phyloP scores from a whole-genome alignment of 2,888 invertebrate genomes.

The Melanchra persicariae region DNA sequence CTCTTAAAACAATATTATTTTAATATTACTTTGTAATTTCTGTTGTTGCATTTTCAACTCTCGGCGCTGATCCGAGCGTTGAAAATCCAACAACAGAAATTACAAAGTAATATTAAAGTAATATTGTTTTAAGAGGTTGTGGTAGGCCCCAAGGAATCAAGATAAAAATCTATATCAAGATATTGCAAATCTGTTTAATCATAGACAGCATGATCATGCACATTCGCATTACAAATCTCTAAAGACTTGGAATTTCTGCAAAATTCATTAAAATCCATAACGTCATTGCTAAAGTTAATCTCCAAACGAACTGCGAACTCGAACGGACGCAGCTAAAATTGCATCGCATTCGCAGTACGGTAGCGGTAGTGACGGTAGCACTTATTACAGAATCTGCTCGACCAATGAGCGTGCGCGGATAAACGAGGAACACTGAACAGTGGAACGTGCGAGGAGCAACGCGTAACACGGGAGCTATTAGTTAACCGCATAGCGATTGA shows the following conservation, averaged over 20 bases:
- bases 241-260: too few relatives aligned
- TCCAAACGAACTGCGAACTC: slow-evolving; percentile 29
- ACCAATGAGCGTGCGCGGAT: slow-evolving; percentile 41
- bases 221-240: background rate
- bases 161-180: background rate
- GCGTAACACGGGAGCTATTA: slow-evolving; percentile 67
- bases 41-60: too few relatives aligned
- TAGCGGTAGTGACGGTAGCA: slow-evolving; percentile 31
- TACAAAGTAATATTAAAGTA: too few relatives aligned
- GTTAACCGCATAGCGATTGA: slow-evolving; percentile 50
- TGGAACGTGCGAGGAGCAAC: slow-evolving; percentile 40
- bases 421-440: slow-evolving; percentile 44
- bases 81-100: too few relatives aligned
- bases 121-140: too few relatives aligned
- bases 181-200: background rate
- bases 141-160: too few relatives aligned
- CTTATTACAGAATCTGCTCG: slow-evolving; percentile 40
- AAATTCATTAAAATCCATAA: background rate
- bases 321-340: slow-evolving; percentile 43
- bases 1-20: too few relatives aligned
- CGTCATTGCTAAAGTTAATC: slow-evolving; percentile 12
- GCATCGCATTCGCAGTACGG: slow-evolving; percentile 22
- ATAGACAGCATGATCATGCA: background rate
- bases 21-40: too few relatives aligned
- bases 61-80: too few relatives aligned